These are phyloP conservation scores for Dicrostonyx torquatus DNA, from an alignment of 2,797 vertebrate species.

Conservation along the genomic window DNA sequence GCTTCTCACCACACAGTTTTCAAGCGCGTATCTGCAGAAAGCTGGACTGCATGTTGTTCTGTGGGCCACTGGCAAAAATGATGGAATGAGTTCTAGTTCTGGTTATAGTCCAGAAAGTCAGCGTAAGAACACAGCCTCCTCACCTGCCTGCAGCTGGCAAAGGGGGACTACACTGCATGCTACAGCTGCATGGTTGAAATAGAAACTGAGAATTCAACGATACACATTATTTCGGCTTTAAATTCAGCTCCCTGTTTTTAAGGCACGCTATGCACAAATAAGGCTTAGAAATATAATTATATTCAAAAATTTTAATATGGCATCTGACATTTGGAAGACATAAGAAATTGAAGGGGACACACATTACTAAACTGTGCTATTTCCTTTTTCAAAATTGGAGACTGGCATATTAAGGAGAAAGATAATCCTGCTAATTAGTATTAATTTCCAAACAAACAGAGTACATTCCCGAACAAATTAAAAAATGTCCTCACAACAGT, in stretches of 20 bases:
- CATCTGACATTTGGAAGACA: conserved; percentile 51
- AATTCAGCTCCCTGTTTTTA: conserved; percentile 57
- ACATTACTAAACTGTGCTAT: conserved; percentile 10
- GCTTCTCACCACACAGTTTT: conserved; percentile 6
- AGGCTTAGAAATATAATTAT: conserved; percentile 32
- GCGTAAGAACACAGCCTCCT: neutral
- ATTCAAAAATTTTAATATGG: neutral
- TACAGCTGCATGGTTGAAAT: neutral
- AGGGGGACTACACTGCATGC: conserved; percentile 42
- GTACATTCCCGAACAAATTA: conserved; percentile 4
- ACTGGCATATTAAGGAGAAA: neutral
- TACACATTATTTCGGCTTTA: conserved; percentile 32
- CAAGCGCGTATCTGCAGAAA: conserved; percentile 25
- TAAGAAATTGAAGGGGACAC: conserved; percentile 16
- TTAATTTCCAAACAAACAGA: conserved; percentile 28
- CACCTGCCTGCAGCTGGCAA: neutral
- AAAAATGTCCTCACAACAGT: conserved; percentile 46
- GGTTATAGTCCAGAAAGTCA: conserved; percentile 15
- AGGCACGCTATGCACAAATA: conserved; percentile 33
- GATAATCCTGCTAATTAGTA: conserved; percentile 43
- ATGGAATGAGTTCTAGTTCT: neutral
- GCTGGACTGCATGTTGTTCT: conserved; percentile 2
- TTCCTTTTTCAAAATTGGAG: conserved; percentile 60
- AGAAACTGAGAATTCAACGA: conserved; percentile 19
- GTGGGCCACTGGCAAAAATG: neutral